These are phyloP conservation scores for Nothocercus julius DNA, from an alignment of 2,113 vertebrate genomes.

Conservation along the genomic window DNA sequence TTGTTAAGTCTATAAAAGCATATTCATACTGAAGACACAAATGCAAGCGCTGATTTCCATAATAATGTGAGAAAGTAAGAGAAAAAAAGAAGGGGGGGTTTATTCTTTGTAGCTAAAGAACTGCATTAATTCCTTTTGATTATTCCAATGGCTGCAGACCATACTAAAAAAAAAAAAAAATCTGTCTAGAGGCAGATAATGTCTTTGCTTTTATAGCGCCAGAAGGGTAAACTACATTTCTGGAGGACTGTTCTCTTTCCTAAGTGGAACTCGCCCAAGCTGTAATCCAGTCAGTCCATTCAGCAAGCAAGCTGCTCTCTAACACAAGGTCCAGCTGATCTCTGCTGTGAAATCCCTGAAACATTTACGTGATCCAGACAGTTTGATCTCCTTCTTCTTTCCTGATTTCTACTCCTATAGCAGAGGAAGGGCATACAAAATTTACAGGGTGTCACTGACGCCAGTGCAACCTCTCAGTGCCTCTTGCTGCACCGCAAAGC, in stretches of 20 bases:
- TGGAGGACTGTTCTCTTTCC: background rate
- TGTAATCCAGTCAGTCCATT: background rate
- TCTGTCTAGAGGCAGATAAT: background rate
- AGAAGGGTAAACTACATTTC: background rate
- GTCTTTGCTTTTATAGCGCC: background rate
- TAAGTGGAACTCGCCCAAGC: background rate
- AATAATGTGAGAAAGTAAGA: constrained; percentile 10
- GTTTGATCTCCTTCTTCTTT: background rate
- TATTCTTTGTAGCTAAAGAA: background rate
- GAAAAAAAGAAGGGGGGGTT: background rate
- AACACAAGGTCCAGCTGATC: background rate
- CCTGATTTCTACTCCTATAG: background rate
- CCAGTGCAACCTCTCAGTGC: background rate
- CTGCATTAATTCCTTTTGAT: background rate
- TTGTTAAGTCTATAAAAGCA: background rate
- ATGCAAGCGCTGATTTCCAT: background rate
- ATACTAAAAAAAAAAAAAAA: constrained; percentile 9
- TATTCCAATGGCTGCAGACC: background rate
- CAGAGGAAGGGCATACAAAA: background rate
- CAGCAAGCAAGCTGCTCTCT: background rate
- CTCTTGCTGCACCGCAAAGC: background rate
- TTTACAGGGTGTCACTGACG: background rate
- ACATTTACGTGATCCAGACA: background rate
- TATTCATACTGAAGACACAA: background rate
- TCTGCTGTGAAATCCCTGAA: background rate